These are phyloP conservation scores for Dynastes maya DNA, from an alignment of 2,888 invertebrate genomes.

Conservation along the genomic window DNA sequence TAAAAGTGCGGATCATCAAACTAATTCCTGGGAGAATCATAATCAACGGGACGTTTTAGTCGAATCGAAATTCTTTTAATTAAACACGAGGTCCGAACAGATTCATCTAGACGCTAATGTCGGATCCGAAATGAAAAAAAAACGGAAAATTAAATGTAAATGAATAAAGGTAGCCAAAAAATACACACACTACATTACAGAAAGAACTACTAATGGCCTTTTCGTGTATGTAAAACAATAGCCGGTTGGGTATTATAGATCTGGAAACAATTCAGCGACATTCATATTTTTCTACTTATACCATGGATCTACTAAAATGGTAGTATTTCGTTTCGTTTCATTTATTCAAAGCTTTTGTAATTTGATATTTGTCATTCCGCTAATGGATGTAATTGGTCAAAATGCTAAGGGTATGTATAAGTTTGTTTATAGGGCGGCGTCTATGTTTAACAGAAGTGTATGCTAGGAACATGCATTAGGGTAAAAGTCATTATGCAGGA, in stretches of 20 bases:
- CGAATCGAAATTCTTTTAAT: constrained; percentile 33
- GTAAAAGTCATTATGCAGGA: too few relatives aligned
- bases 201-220: constrained; percentile 50
- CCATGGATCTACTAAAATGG: constrained; percentile 21
- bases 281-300: constrained; percentile 44
- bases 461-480: too few relatives aligned
- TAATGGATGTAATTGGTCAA: constrained; percentile 39
- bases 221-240: constrained; percentile 50
- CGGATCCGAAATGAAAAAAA: constrained; percentile 6
- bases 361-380: constrained; percentile 34
- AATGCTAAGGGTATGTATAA: constrained; percentile 17
- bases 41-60: constrained; percentile 7
- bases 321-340: constrained; percentile 26
- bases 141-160: constrained; percentile 19
- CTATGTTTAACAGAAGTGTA: not conserved
- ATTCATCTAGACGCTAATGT: constrained; percentile 10
- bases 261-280: constrained; percentile 33
- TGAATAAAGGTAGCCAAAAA: constrained; percentile 25
- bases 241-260: constrained; percentile 17
- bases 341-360: constrained; percentile 31
- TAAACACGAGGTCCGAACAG: constrained; percentile 17
- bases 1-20: not conserved
- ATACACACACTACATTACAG: constrained; percentile 19
- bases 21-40: constrained; percentile 1
- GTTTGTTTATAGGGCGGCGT: not conserved